A percentile compares a stretch with the other conserved stretches of the same genome.
These are phyloP conservation scores for Oenanthe melanoleuca DNA, from an alignment of 2,113 vertebrate species.

Conservation along the genomic window DNA sequence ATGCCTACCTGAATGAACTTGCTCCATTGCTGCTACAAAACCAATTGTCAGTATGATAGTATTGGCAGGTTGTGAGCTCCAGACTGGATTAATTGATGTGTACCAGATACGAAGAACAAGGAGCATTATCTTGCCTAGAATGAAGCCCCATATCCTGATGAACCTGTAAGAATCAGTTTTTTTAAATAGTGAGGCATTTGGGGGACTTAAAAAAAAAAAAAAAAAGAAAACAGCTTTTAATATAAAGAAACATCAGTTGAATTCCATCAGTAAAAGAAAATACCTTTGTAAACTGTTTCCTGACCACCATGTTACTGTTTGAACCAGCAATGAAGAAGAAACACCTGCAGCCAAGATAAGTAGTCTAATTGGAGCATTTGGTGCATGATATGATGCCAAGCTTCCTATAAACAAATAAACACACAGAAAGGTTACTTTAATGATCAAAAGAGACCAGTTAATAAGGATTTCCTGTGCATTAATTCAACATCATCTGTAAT, in stretches of 20 bases:
- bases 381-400: conserved; percentile 71
- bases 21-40: conserved; percentile 58
- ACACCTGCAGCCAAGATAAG: conserved; percentile 68
- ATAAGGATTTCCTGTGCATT: not conserved
- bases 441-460: not conserved
- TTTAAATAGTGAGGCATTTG: not conserved
- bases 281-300: conserved; percentile 77
- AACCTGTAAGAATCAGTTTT: conserved; percentile 65
- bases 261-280: not conserved
- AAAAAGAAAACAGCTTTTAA: not conserved
- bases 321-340: conserved; percentile 70
- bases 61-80: conserved; percentile 67
- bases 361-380: conserved; percentile 60
- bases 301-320: conserved; percentile 76
- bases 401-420: conserved; percentile 59
- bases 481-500: not conserved
- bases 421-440: not conserved
- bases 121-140: conserved; percentile 75
- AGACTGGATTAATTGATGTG: conserved; percentile 75
- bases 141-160: conserved; percentile 76
- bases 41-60: conserved; percentile 49
- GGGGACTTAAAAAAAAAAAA: not conserved
- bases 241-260: not conserved
- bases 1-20: conserved; percentile 54
- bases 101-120: conserved; percentile 76